Percentiles rank a stretch among this genome's conserved stretches.
Evolutionary conservation across 2,888 invertebrate species (phyloP).

Genomic region (Acronicta aceris): DNA sequence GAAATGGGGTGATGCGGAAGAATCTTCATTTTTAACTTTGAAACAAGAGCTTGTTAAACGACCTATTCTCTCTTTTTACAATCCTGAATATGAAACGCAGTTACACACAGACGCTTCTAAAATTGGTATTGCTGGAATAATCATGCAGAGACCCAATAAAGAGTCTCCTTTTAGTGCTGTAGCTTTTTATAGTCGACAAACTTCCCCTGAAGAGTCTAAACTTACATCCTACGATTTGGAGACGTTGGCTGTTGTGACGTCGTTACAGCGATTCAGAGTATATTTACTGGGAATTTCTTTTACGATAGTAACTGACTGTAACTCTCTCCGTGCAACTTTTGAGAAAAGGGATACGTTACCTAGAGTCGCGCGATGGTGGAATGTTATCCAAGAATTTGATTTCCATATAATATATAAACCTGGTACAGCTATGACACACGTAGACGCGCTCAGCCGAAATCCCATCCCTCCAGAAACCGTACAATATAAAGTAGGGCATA

Average conservation of each 20-base stretch:
- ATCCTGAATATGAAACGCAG: background rate
- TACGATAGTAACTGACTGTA: constrained; percentile 9
- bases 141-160: background rate
- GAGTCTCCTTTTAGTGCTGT: background rate
- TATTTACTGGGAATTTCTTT: constrained; percentile 4
- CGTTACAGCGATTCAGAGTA: constrained; percentile 2
- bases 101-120: constrained; percentile 9
- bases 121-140: constrained; percentile 1
- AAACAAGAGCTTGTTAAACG: background rate
- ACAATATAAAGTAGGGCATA: background rate
- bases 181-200: constrained; percentile 2
- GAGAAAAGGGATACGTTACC: constrained; percentile 6
- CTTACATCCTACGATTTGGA: background rate
- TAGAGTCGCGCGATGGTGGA: constrained; percentile 15
- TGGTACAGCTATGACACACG: constrained; percentile 8
- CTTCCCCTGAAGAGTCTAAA: background rate
- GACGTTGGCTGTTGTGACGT: constrained; percentile 4
- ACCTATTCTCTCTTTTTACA: background rate
- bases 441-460: constrained; percentile 12
- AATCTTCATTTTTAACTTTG: background rate
- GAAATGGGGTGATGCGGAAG: background rate
- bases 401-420: constrained; percentile 7
- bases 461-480: background rate
- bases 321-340: constrained; percentile 7
- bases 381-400: constrained; percentile 7